Evolutionary conservation across 2,888 invertebrate species (phyloP).

Genomic region (Idaea aversata): DNA sequence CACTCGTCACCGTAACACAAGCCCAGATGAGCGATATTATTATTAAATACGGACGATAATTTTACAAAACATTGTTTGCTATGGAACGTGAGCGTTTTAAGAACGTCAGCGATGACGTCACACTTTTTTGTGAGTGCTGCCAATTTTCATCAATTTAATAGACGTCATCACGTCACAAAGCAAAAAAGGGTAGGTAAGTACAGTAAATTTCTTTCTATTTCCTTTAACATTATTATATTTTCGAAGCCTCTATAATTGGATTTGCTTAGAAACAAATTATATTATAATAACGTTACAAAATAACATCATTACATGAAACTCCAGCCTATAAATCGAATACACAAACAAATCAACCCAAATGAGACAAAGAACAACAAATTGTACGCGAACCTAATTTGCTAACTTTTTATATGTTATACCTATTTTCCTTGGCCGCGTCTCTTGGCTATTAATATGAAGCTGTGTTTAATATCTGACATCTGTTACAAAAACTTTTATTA

Average conservation of each 20-base stretch:
- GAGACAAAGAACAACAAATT: constrained; percentile 57
- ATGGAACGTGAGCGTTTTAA: no score
- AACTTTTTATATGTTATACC: constrained; percentile 72
- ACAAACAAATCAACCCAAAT: constrained; percentile 58
- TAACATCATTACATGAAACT: constrained; percentile 25
- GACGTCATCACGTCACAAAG: no score
- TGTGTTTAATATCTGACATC: constrained; percentile 80
- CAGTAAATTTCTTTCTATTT: not conserved
- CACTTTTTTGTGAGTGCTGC: no score
- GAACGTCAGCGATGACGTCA: no score
- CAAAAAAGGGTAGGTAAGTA: not conserved
- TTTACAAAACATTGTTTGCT: no score
- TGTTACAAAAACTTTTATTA: constrained; percentile 81
- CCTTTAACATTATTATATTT: not conserved
- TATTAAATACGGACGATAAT: no score
- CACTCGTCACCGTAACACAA: no score
- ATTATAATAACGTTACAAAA: constrained; percentile 11
- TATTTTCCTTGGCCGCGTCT: constrained; percentile 60
- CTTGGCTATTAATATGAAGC: constrained; percentile 73
- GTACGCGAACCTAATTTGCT: constrained; percentile 64
- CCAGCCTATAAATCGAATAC: constrained; percentile 44
- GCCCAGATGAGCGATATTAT: no score
- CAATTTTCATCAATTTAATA: no score
- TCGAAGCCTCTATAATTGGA: not conserved
- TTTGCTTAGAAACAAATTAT: not conserved